phyloP scores from a whole-genome alignment of 2,888 invertebrate genomes.

The Hirudinaria manillensis region DNA sequence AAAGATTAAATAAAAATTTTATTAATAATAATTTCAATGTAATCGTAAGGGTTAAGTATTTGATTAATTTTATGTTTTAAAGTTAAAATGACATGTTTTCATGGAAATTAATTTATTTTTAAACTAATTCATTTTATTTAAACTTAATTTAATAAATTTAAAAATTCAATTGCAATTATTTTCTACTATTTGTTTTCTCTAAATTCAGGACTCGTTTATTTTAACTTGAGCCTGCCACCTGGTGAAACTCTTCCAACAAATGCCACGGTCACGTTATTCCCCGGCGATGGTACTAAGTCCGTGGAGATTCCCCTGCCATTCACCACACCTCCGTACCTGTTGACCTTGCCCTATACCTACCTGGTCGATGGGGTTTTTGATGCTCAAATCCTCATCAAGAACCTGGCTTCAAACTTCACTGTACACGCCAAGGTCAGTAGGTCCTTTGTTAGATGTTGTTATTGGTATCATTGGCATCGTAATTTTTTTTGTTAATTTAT shows the following conservation, averaged over 20 bases:
- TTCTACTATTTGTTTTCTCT: too few relatives aligned
- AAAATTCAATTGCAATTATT: too few relatives aligned
- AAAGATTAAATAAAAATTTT: background rate
- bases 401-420: slow-evolving; percentile 42
- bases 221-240: slow-evolving; percentile 32
- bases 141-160: too few relatives aligned
- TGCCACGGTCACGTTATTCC: slow-evolving; percentile 38
- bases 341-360: slow-evolving; percentile 38
- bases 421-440: slow-evolving; percentile 37
- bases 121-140: too few relatives aligned
- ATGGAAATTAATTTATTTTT: too few relatives aligned
- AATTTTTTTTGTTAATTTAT: slow-evolving; percentile 13
- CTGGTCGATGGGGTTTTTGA: slow-evolving; percentile 40
- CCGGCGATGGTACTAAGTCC: slow-evolving; percentile 40
- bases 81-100: too few relatives aligned
- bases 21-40: background rate
- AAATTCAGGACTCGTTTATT: slow-evolving; percentile 31
- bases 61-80: too few relatives aligned
- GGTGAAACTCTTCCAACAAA: slow-evolving; percentile 38
- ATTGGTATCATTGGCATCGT: background rate
- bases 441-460: too few relatives aligned
- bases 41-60: too few relatives aligned
- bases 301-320: slow-evolving; percentile 28
- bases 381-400: slow-evolving; percentile 41
- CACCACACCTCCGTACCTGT: slow-evolving; percentile 23